Base-by-base conservation (phyloP, 1,140 invertebrate genomes). In the Coptotermes formosanus region DNA sequence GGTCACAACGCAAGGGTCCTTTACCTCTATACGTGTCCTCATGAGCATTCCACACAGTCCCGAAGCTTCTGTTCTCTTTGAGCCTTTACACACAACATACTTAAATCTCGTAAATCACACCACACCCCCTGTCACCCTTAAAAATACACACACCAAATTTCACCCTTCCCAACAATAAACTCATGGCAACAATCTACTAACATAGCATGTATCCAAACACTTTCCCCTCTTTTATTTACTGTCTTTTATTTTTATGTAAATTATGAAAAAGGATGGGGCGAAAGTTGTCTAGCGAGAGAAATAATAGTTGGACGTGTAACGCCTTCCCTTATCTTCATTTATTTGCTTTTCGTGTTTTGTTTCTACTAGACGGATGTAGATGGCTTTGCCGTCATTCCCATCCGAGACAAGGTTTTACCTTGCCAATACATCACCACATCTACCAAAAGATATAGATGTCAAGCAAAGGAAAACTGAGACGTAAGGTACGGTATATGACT, bases 161-260 rank as follows among this genome's bases (percentile, higher is more conserved):
- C 64, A 75, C 64, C 64, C 64, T 75, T 75, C n/a, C 64, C 64
- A 75, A 75, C 64, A 75, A 75, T 75, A 75, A 75, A 75, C 64
- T 75, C 25, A 75, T 75, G 64, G 64, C 64, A 75, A 75, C 64
- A 75, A 75, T 75, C 64, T 30, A 75, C 64, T 30, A 21, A 11
- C 64, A 30, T 30, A 75, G 25, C n/a, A 75, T 14, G 30, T 8
- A n/a, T 30, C 64, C n/a, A 30, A n/a, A 75, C 64, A 75, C 25
- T 75, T 75, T n/a, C 14, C 64, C 14, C n/a, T 7, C 64, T 75
- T 75, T 75, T 75, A 75, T 75, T 75, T 75, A 75, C 25, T 75
- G n/a, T 75, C 64, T 75, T 75, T 75, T 75, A 75, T 75, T 75
- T 75, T 75, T 75, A 75, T 75, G 64, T 75, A 75, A 75, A 75